Evolutionary conservation across 1,140 invertebrate species (phyloP).

Genomic region (Arctopsyche grandis): DNA sequence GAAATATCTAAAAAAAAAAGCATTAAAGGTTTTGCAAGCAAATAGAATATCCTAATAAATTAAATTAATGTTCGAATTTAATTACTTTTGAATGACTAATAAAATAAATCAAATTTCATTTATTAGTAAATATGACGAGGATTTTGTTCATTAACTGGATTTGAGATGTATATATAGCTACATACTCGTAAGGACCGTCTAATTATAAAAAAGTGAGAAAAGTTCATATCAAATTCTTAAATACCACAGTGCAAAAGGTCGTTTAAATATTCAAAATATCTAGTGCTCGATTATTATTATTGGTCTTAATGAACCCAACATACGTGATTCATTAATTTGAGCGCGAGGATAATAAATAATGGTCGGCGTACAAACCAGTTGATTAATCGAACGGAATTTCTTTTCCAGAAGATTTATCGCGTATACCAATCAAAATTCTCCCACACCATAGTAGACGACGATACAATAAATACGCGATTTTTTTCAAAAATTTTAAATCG

Average conservation of each 20-base stretch:
- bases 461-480: background rate
- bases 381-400: slow-evolving; percentile 32
- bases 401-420: slow-evolving; percentile 28
- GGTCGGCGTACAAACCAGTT: slow-evolving; percentile 11
- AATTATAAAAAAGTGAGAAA: too few species aligned
- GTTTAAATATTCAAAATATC: background rate
- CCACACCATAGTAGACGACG: background rate
- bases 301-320: slow-evolving; percentile 19
- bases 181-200: too few species aligned
- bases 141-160: too few species aligned
- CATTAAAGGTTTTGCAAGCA: too few species aligned
- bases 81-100: too few species aligned
- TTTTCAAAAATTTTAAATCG: slow-evolving; percentile 8
- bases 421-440: slow-evolving; percentile 27
- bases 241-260: background rate
- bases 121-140: too few species aligned
- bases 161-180: too few species aligned
- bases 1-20: too few species aligned
- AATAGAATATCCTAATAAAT: too few species aligned
- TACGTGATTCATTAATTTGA: slow-evolving; percentile 25
- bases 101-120: too few species aligned
- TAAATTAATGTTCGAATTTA: too few species aligned
- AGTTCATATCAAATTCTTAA: too few species aligned
- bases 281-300: slow-evolving; percentile 2
- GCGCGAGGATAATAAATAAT: slow-evolving; percentile 10